A percentile compares a stretch with the other conserved stretches of the same genome.
Conservation (phyloP, 2,113 vertebrate genomes). For the crab-eating macaque (Macaca fascicularis) region T2T-MFA8v1.1 NC_088376.1:152687501-152688000, state of each 20-base stretch:
- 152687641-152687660: too few relatives aligned
- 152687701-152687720: too few relatives aligned
- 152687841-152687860: not conserved
- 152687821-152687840: not conserved
- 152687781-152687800: not conserved
- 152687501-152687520: not conserved
- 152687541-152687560: not conserved
- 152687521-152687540: not conserved
- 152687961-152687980: accelerated
- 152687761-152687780: not conserved
- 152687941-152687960: not conserved
- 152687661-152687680: not conserved
- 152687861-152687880: not conserved
- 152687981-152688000: not conserved
- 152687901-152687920: too few relatives aligned
- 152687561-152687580: not conserved
- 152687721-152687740: not conserved
- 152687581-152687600: not conserved
- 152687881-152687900: not conserved
- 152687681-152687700: not conserved
- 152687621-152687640: not conserved
- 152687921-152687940: not conserved
- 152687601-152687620: not conserved
- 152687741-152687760: not conserved
- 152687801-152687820: not conserved